Percentiles rank a stretch among this genome's conserved stretches.
Evolutionary conservation across 2,797 vertebrate species (phyloP).

Genomic region (Schizopygopsis pylzovi): DNA sequence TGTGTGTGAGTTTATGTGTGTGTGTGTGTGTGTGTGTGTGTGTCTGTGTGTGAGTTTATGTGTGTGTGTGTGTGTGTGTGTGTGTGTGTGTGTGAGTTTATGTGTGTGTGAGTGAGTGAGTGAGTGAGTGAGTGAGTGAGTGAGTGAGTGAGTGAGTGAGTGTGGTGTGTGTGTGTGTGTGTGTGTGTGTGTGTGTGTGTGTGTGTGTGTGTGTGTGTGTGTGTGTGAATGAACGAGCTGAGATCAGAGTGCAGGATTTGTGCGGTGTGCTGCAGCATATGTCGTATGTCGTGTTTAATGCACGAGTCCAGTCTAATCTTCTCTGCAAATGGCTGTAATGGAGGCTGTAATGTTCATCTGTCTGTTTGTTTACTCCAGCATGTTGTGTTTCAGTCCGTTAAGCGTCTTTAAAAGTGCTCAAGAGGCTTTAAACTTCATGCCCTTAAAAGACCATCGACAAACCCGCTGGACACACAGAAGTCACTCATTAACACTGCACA

Average conservation of each 20-base stretch:
- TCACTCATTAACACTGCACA: not conserved
- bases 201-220: too few species aligned
- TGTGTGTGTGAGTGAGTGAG: too few species aligned
- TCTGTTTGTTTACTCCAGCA: constrained; percentile 14
- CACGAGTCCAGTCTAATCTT: not conserved
- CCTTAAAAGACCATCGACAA: constrained; percentile 1
- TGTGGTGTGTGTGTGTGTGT: too few species aligned
- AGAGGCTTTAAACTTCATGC: constrained; percentile 8
- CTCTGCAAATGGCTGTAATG: not conserved
- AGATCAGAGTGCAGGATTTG: not conserved
- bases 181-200: too few species aligned
- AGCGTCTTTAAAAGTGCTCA: constrained; percentile 28
- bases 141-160: too few species aligned
- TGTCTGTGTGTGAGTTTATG: too few species aligned
- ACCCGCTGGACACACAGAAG: not conserved
- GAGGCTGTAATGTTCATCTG: not conserved
- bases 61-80: too few species aligned
- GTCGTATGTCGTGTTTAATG: not conserved
- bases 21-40: too few species aligned
- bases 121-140: too few species aligned
- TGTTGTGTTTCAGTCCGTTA: constrained; percentile 20
- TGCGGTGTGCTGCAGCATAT: not conserved
- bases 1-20: too few species aligned
- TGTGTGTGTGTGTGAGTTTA: too few species aligned
- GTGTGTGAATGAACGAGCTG: not conserved